These are phyloP conservation scores for Smutsia temminckii DNA, from an alignment of 2,797 vertebrate species.

Conservation along the genomic window DNA sequence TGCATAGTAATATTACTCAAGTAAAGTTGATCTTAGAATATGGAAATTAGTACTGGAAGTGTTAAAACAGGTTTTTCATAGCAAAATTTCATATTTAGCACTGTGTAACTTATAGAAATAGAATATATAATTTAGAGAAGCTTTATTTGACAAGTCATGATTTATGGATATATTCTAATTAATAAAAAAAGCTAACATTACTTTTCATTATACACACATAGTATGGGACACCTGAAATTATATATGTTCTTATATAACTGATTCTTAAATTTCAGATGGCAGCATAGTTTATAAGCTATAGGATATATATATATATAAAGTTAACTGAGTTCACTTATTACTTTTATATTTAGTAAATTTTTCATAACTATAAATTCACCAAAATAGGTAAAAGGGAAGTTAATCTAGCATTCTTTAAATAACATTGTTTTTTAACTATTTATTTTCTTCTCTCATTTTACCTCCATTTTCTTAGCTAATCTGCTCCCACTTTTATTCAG, in stretches of 20 bases:
- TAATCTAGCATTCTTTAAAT: background rate
- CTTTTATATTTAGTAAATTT: background rate
- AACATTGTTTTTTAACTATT: background rate
- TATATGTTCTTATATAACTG: background rate
- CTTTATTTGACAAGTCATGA: background rate
- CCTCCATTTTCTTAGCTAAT: conserved; percentile 27
- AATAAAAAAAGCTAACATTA: background rate
- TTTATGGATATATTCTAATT: background rate
- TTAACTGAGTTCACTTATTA: background rate
- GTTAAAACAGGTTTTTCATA: background rate
- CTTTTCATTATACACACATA: background rate
- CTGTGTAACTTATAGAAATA: background rate
- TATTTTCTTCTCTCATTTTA: conserved; percentile 38
- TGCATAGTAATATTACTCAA: background rate
- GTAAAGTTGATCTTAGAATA: background rate
- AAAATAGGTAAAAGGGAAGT: background rate
- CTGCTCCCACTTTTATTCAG: conserved; percentile 24
- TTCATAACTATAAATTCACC: background rate
- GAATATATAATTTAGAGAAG: background rate
- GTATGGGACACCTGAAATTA: background rate
- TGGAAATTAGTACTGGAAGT: background rate
- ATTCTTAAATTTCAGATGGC: background rate
- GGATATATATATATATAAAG: background rate
- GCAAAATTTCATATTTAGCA: background rate
- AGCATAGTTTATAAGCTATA: background rate